Evolutionary conservation across 2,113 vertebrate genomes (phyloP).

Genomic region (Vicugna pacos): DNA sequence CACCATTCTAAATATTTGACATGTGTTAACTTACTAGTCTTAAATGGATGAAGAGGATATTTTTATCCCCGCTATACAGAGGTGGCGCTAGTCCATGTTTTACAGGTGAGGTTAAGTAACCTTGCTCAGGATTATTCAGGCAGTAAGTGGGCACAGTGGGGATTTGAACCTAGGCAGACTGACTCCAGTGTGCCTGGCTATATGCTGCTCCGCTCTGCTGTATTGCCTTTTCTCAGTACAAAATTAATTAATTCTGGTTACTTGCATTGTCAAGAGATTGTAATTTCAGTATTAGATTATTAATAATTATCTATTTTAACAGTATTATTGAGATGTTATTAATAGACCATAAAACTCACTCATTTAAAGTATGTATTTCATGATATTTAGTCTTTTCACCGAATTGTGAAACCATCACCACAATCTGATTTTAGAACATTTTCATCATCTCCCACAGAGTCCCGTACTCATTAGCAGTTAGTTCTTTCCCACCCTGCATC

Average conservation of each 20-base stretch:
- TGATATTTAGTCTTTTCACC: not conserved
- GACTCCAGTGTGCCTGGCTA: accelerated
- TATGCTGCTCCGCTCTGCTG: not conserved
- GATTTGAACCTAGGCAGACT: not conserved
- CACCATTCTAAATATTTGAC: not conserved
- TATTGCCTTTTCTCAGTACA: not conserved
- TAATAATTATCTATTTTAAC: slow-evolving; percentile 34
- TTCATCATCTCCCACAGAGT: not conserved
- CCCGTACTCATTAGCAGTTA: not conserved
- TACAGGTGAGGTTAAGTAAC: not conserved
- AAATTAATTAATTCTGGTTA: slow-evolving; percentile 10
- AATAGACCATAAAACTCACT: not conserved
- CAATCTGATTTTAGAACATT: slow-evolving; percentile 11
- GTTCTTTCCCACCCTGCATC: not conserved
- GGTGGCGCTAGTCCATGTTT: not conserved
- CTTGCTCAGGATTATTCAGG: not conserved
- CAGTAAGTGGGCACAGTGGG: too few species aligned
- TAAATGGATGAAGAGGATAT: not conserved
- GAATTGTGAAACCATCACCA: not conserved
- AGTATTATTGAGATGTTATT: not conserved
- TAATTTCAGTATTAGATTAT: slow-evolving; percentile 17
- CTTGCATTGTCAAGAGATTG: not conserved
- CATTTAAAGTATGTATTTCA: not conserved
- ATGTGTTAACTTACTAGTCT: not conserved
- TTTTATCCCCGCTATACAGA: not conserved